Conservation (phyloP, 1,140 invertebrate genomes). For the Platyscapa corneri region DNA sequence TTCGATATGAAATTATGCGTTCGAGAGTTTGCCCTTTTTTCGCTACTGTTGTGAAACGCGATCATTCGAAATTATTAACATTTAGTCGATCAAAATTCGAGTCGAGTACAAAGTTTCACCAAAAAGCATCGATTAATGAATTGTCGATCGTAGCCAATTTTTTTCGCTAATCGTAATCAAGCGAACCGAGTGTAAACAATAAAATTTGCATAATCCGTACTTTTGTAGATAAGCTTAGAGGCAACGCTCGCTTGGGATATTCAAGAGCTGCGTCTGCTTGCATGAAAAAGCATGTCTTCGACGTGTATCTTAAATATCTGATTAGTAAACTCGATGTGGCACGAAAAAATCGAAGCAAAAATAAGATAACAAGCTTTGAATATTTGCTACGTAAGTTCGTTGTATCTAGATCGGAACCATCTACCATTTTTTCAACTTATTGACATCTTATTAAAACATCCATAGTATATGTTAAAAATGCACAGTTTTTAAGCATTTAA, state of each 20-base stretch:
- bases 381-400: slow-evolving; percentile 5
- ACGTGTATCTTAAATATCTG: slow-evolving; percentile 5
- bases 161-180: no score
- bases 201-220: no score
- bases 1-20: no score
- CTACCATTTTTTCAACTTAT: neutral
- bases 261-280: neutral
- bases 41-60: no score
- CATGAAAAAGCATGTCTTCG: slow-evolving; percentile 22
- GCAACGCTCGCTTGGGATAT: slow-evolving; percentile 2
- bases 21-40: no score
- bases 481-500: neutral
- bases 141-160: no score
- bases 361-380: slow-evolving; percentile 4
- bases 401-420: neutral
- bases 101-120: no score
- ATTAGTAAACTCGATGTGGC: neutral
- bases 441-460: neutral
- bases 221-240: neutral
- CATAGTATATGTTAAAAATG: slow-evolving; percentile 1
- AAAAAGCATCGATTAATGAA: no score
- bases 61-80: no score
- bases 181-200: no score
- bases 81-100: no score
- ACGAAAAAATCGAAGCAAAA: neutral